Conservation (phyloP, 2,797 vertebrate species). For the Clarias pachynema region DNA sequence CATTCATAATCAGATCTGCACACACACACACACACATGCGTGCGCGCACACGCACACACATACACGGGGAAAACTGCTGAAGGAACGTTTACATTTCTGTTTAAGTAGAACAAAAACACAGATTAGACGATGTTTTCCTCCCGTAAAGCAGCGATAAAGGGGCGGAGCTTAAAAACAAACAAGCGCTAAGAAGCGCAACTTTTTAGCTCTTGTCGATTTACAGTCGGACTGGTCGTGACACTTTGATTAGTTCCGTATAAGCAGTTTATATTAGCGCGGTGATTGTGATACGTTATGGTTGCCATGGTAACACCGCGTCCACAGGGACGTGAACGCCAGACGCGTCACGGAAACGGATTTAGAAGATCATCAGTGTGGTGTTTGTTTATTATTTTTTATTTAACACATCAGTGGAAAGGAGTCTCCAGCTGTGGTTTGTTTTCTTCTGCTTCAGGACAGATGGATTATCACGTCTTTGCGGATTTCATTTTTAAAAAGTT, state of each 20-base stretch:
- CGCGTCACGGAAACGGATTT: not conserved
- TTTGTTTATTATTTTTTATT: too few relatives aligned
- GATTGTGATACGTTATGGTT: not conserved
- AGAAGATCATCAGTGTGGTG: too few relatives aligned
- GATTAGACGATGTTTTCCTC: not conserved
- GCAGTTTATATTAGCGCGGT: not conserved
- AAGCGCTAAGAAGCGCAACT: not conserved
- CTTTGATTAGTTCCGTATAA: not conserved
- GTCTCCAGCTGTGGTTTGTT: not conserved
- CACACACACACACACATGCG: constrained; percentile 3
- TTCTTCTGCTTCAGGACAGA: not conserved
- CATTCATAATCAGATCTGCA: not conserved
- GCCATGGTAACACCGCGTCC: not conserved
- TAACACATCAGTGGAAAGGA: not conserved
- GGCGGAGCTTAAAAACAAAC: not conserved
- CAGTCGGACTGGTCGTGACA: not conserved
- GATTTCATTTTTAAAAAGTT: not conserved
- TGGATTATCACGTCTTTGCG: not conserved
- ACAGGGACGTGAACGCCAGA: not conserved
- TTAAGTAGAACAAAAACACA: not conserved
- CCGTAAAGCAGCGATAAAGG: not conserved
- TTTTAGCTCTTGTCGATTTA: not conserved
- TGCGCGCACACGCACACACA: not conserved
- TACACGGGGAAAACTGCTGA: not conserved
- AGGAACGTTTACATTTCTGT: not conserved